A percentile compares a stretch with the other conserved stretches of the same genome.
Evolutionary conservation across 2,113 vertebrate species (phyloP).

Genomic region (Charadrius vociferus): DNA sequence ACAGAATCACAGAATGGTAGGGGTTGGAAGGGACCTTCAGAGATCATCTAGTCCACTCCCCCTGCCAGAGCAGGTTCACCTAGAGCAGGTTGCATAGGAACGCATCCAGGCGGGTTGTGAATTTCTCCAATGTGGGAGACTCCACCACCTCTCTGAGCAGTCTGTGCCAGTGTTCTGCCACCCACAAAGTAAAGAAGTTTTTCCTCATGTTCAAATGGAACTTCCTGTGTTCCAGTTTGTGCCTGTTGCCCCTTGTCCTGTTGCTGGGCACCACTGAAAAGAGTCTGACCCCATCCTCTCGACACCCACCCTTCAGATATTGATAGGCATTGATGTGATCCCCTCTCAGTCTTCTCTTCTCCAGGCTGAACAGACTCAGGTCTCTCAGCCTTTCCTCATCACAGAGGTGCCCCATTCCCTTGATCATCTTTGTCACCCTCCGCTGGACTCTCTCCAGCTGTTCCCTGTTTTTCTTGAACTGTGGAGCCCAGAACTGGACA

Average conservation of each 20-base stretch:
- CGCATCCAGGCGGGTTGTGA: neutral
- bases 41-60: neutral
- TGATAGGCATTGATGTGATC: neutral
- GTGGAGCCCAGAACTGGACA: neutral
- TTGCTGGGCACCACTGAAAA: neutral
- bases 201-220: neutral
- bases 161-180: neutral
- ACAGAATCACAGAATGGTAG: neutral
- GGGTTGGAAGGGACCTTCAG: neutral
- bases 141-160: neutral
- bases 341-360: neutral
- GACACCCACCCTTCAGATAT: neutral
- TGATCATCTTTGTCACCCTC: neutral
- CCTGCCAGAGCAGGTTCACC: neutral
- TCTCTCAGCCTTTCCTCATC: neutral
- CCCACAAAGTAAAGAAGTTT: neutral
- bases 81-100: neutral
- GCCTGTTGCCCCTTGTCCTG: neutral
- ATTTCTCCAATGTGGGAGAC: neutral
- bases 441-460: neutral
- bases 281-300: neutral
- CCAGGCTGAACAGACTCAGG: neutral
- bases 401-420: neutral
- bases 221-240: neutral
- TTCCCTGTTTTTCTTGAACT: neutral